Evolutionary conservation across 1,140 invertebrate genomes (phyloP).

Genomic region (Episyrphus balteatus): DNA sequence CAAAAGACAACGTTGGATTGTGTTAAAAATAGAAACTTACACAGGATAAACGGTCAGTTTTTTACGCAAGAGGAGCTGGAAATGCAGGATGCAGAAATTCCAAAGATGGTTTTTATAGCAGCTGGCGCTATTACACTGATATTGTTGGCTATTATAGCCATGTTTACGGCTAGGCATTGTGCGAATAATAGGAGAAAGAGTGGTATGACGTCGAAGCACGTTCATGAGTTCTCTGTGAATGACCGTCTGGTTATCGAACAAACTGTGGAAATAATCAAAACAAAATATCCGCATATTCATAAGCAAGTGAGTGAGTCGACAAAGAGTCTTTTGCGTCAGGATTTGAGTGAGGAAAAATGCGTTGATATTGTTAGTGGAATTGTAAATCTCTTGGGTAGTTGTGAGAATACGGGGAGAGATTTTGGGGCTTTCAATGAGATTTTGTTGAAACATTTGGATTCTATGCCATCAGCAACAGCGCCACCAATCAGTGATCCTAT

Average conservation of each 20-base stretch:
- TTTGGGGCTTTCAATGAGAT: slow-evolving; percentile 13
- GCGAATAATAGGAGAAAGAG: neutral
- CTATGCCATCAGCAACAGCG: slow-evolving; percentile 1
- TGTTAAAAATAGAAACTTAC: slow-evolving; percentile 7
- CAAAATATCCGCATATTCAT: slow-evolving; percentile 12
- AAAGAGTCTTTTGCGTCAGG: slow-evolving; percentile 4
- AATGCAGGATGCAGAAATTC: neutral
- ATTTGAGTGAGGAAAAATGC: slow-evolving; percentile 9
- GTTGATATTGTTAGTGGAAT: slow-evolving; percentile 9
- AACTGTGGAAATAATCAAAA: slow-evolving; percentile 8
- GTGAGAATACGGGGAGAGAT: slow-evolving; percentile 7
- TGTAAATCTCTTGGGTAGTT: slow-evolving; percentile 7
- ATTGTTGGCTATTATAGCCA: neutral
- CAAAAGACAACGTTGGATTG: slow-evolving; percentile 15
- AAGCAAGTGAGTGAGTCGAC: slow-evolving; percentile 7
- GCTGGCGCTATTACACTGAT: neutral
- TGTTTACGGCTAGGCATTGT: neutral
- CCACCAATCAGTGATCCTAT: slow-evolving; percentile 3
- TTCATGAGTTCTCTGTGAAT: slow-evolving; percentile 9
- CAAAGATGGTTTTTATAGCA: slow-evolving; percentile 6
- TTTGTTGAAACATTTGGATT: slow-evolving; percentile 14
- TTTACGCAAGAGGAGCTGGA: slow-evolving; percentile 13
- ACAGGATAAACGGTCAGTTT: slow-evolving; percentile 10
- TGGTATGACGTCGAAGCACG: neutral
- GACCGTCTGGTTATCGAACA: slow-evolving; percentile 12